Conservation (phyloP, 2,888 invertebrate species). For the Dugesia japonica region DNA sequence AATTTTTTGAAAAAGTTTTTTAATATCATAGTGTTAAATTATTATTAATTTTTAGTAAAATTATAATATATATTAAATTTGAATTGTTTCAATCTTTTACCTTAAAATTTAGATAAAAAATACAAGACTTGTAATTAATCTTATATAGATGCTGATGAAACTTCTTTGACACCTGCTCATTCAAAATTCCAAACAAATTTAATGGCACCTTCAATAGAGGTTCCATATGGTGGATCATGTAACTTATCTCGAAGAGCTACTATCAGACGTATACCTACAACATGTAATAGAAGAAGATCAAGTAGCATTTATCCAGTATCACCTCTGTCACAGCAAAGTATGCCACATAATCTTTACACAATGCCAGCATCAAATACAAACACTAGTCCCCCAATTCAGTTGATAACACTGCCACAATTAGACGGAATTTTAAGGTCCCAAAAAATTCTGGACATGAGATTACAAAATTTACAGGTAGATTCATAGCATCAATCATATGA, state of each 20-base stretch:
- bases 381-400: slow-evolving; percentile 38
- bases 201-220: neutral
- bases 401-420: slow-evolving; percentile 45
- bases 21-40: too few species aligned
- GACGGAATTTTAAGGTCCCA: slow-evolving; percentile 46
- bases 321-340: neutral
- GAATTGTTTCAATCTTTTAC: too few species aligned
- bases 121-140: too few species aligned
- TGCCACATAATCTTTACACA: neutral
- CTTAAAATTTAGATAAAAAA: too few species aligned
- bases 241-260: neutral
- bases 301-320: neutral
- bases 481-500: too few species aligned
- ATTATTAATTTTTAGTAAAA: too few species aligned
- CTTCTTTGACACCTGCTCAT: neutral
- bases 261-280: neutral
- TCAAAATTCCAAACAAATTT: neutral
- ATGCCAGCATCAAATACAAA: neutral
- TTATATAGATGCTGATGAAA: neutral
- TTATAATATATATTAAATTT: too few species aligned
- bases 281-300: neutral
- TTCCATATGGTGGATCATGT: neutral
- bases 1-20: too few species aligned
- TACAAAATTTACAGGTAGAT: slow-evolving; percentile 37
- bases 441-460: slow-evolving; percentile 45